Base-by-base conservation (phyloP, 2,797 vertebrate species). In the Sebastes hubbsi region DNA sequence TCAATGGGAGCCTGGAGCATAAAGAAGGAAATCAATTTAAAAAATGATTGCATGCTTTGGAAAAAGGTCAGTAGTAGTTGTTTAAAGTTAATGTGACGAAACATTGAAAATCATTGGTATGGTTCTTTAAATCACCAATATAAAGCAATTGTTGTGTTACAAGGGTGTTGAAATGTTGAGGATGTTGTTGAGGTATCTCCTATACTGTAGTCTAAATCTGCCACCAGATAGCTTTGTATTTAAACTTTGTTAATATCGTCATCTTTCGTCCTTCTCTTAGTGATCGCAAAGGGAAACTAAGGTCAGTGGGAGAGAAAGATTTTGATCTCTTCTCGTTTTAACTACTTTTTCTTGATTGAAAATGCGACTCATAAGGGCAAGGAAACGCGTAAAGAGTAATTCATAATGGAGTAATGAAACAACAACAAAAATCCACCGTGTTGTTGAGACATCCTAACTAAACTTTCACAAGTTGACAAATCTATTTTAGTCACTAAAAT, bases 1-100 rank as follows among this genome's bases (percentile, higher is more conserved):
- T 76, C 79, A 63, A 29, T 38, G 46, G 36, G 2, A 36, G 18
- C 54, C 66, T 75, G 42, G 14, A 69, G 65, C 32, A 27, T 64
- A 25, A 36, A 71, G 42, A 69, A 52, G 24, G 25, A 74, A 78
- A 59, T 75, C 59, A 66, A 62, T 77, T 20, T 46, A 58, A 66
- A 63, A 63, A 61, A 32, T 36, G 2, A 74, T 32, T 73, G 8
- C 25, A 38, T 46, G 22, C 27, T 80, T 52, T 75, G 4, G 58
- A 38, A 77, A 61, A 80, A 71, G 36, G 61, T 75, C 59, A 65
- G 46, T 46, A 9, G 16, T 22, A 25, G 32, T 70, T 79, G 12
- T 66, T 58, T 42, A 27, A 59, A 54, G 22, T 69, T 60, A 60
- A 36, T 72, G 30, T 77, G 24, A 65, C 29, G 36, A 78, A 62